Evolutionary conservation across 2,888 invertebrate species (phyloP), one percentile per base, ranked within the genome.

Genomic region (Hirtodrosophila duncani): DNA sequence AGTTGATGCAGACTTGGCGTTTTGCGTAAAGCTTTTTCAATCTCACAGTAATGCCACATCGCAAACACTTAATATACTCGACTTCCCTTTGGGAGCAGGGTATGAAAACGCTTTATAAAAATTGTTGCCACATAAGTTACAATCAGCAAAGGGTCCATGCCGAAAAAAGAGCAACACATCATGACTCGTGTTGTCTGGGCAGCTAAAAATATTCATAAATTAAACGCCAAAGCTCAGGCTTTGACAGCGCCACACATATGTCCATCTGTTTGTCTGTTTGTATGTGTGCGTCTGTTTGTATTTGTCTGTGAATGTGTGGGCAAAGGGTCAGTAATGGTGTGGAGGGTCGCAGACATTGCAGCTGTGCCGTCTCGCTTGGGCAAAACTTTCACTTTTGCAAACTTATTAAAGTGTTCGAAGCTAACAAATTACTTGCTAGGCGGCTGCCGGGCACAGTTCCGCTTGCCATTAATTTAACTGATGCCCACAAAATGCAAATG

Each of bases 221-320:
- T 77, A 80, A 66, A 80, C 53, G 72, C 59, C 72, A 80, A 80
- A 72, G 57, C 80, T 45, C 24, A 17, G 59, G 57, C 71, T 75
- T 52, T 59, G 61, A 46, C 77, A 67, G 44, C 58, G 44, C 31
- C 24, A 10, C 14, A 11, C 48, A 17, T 10, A 18, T 24, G 13
- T 30, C 31, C 43, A 11, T 33, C n/a, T n/a, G n/a, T n/a, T n/a
- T n/a, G n/a, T n/a, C n/a, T n/a, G n/a, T n/a, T n/a, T n/a, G n/a
- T n/a, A n/a, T n/a, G n/a, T n/a, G n/a, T n/a, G n/a, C n/a, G n/a
- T n/a, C n/a, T n/a, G n/a, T n/a, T n/a, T n/a, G n/a, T n/a, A n/a
- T n/a, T n/a, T n/a, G n/a, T n/a, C n/a, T n/a, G 44, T 17, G 17
- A 13, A 6, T 23, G 26, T 11, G n/a, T 39, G 31, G 11, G 11